Conservation (phyloP, 2,113 vertebrate genomes). For the Nycticorax nycticorax region DNA sequence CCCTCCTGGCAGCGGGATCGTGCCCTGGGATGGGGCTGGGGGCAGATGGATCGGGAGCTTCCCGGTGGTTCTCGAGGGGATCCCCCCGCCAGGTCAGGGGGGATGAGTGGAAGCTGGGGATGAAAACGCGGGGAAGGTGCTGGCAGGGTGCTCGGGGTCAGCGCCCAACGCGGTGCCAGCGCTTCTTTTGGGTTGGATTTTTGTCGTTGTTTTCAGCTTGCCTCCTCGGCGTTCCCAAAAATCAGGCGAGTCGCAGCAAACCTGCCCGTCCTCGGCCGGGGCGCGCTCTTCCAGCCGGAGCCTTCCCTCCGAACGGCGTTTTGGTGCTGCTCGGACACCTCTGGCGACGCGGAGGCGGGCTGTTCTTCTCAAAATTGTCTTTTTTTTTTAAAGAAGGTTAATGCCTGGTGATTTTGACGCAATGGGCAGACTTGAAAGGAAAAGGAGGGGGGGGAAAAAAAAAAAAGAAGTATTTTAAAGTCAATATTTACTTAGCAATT, state of each 20-base stretch:
- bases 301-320: not conserved
- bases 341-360: not conserved
- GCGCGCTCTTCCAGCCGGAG: rapidly evolving
- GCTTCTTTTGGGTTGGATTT: not conserved
- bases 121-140: not conserved
- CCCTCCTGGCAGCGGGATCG: rapidly evolving
- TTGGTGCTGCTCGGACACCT: not conserved
- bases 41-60: not conserved
- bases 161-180: rapidly evolving
- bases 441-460: not conserved
- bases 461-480: not conserved
- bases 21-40: not conserved
- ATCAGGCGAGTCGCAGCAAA: rapidly evolving
- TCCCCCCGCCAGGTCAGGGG: rapidly evolving
- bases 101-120: rapidly evolving
- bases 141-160: rapidly evolving
- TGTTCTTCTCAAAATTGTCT: not conserved
- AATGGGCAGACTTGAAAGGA: not conserved
- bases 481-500: slow-evolving; percentile 51
- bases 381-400: not conserved
- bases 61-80: not conserved
- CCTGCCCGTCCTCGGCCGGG: rapidly evolving
- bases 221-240: not conserved
- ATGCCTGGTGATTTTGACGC: not conserved
- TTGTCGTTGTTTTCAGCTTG: not conserved